A percentile compares a stretch with the other conserved stretches of the same genome.
phyloP scores from a whole-genome alignment of 2,888 invertebrate genomes.

The Argyresthia albistria region DNA sequence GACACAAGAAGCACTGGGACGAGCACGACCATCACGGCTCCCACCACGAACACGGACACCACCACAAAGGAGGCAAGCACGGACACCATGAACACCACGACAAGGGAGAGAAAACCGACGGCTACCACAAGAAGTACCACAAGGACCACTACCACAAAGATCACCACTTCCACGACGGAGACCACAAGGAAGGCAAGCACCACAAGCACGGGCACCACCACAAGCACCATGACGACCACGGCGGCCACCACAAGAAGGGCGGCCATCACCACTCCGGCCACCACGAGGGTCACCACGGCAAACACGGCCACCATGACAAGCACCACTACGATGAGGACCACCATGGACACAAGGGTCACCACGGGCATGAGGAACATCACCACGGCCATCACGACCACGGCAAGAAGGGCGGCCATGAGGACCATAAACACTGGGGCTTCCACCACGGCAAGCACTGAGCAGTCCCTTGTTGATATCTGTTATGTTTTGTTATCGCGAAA shows the following conservation, averaged over 20 bases:
- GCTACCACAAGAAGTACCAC: slow-evolving; percentile 88
- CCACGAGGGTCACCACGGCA: slow-evolving; percentile 83
- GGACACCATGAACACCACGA: slow-evolving; percentile 89
- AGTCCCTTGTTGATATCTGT: slow-evolving; percentile 10
- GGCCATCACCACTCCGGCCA: slow-evolving; percentile 83
- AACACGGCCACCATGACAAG: slow-evolving; percentile 85
- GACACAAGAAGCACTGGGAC: slow-evolving; percentile 85
- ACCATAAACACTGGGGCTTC: slow-evolving; percentile 81
- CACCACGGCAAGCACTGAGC: slow-evolving; percentile 66
- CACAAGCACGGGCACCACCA: slow-evolving; percentile 85
- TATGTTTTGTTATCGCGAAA: slow-evolving; percentile 1
- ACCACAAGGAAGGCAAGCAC: slow-evolving; percentile 86
- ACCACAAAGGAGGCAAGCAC: slow-evolving; percentile 84
- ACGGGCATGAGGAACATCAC: slow-evolving; percentile 82
- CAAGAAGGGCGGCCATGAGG: slow-evolving; percentile 83
- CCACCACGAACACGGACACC: slow-evolving; percentile 83
- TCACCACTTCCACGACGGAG: slow-evolving; percentile 90
- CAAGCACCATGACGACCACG: slow-evolving; percentile 80
- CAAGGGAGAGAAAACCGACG: slow-evolving; percentile 85
- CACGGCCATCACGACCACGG: slow-evolving; percentile 82
- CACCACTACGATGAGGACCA: slow-evolving; percentile 86
- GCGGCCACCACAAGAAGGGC: slow-evolving; percentile 86
- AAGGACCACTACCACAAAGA: slow-evolving; percentile 91
- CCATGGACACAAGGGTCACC: slow-evolving; percentile 84
- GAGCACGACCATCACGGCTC: slow-evolving; percentile 82